Conservation (phyloP, 2,888 invertebrate genomes). For the Rotaria sp. region DNA sequence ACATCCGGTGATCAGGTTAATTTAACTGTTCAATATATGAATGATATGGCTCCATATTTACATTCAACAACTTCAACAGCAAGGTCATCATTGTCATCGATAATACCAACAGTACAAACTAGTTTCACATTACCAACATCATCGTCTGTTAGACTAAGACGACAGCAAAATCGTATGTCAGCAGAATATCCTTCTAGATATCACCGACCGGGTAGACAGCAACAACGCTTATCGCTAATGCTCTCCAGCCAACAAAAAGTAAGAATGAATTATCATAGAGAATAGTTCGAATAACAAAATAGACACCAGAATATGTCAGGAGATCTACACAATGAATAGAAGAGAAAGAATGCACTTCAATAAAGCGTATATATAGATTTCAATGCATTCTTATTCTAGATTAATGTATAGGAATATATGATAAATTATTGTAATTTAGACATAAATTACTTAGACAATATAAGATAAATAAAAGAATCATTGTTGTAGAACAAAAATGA, state of each 20-base stretch:
- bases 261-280: not conserved
- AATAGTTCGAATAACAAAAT: no score
- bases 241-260: not conserved
- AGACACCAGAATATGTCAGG: no score
- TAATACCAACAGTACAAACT: not conserved
- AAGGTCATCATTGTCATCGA: not conserved
- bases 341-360: not conserved
- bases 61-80: not conserved
- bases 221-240: not conserved
- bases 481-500: not conserved
- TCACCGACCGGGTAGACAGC: not conserved
- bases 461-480: not conserved
- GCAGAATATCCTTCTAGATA: not conserved
- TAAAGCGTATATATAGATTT: not conserved
- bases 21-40: conserved; percentile 21
- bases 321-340: not conserved
- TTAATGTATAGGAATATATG: not conserved
- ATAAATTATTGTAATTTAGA: not conserved
- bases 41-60: not conserved
- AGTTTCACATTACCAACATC: not conserved
- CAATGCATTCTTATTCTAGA: not conserved
- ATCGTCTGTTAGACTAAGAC: not conserved
- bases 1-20: not conserved
- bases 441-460: not conserved
- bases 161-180: not conserved